Conservation (phyloP, 2,888 invertebrate species). For the Drosophila birchii region DNA sequence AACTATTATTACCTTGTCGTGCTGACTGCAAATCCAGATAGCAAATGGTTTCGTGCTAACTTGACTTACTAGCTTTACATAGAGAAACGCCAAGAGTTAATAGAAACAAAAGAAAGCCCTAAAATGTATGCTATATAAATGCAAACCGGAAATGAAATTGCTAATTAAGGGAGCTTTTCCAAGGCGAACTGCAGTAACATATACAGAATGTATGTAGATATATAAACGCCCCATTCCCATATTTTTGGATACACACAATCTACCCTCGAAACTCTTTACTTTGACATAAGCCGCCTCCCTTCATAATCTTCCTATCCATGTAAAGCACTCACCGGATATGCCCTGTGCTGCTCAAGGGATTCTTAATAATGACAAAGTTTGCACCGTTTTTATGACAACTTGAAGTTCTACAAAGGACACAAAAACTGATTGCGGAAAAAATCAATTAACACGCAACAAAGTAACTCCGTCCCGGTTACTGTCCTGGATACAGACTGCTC, state of each 20-base stretch:
- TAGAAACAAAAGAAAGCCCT: not conserved
- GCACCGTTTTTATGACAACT: conserved; percentile 33
- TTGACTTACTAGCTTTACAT: not conserved
- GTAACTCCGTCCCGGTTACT: conserved; percentile 81
- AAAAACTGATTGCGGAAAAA: conserved; percentile 63
- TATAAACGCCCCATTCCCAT: not conserved
- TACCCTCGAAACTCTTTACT: conserved; percentile 28
- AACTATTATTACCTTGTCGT: not conserved
- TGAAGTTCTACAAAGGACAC: conserved; percentile 32
- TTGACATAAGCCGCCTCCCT: conserved; percentile 8
- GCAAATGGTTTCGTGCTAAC: conserved; percentile 8
- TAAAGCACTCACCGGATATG: conserved; percentile 19
- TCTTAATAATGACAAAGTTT: conserved; percentile 40
- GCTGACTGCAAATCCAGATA: conserved; percentile 14
- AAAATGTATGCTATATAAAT: conserved; percentile 10
- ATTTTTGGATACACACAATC: conserved; percentile 30
- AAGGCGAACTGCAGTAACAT: conserved; percentile 10
- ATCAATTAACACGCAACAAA: conserved; percentile 81
- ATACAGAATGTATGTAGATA: not conserved
- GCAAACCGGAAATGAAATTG: not conserved
- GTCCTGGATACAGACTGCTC: conserved; percentile 79
- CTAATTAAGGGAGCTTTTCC: not conserved
- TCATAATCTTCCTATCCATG: not conserved
- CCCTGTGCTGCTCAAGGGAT: not conserved
- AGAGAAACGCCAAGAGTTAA: not conserved